Evolutionary conservation across 2,888 invertebrate genomes (phyloP).

Genomic region (Caenorhabditis sp.): DNA sequence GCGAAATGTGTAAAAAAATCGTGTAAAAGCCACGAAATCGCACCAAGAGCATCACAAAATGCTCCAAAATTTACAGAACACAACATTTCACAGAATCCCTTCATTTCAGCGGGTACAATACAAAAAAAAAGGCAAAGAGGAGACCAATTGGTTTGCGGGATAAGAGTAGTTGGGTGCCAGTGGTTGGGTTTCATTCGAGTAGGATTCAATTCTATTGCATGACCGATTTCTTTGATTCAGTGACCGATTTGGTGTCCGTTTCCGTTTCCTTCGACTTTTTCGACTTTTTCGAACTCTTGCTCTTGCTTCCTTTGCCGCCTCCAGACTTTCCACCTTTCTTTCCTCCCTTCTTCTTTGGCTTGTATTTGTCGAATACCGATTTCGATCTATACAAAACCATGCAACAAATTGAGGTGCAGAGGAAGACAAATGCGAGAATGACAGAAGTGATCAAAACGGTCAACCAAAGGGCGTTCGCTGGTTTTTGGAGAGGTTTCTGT

Average conservation of each 20-base stretch:
- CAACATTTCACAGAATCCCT: not conserved
- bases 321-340: not conserved
- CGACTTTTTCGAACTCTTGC: not conserved
- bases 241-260: not conserved
- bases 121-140: not conserved
- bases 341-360: not conserved
- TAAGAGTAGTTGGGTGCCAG: no score
- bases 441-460: constrained; percentile 19
- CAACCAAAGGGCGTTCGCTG: constrained; percentile 12
- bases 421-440: constrained; percentile 12
- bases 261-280: not conserved
- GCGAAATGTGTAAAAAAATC: no score
- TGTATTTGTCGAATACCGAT: constrained; percentile 29
- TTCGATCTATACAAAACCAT: constrained; percentile 36
- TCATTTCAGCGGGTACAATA: not conserved
- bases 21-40: no score
- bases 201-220: not conserved
- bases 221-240: not conserved
- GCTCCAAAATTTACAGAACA: not conserved
- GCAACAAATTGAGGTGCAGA: constrained; percentile 15
- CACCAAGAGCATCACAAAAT: no score
- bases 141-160: not conserved
- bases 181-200: no score
- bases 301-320: no score
- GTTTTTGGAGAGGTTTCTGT: constrained; percentile 8